These are phyloP conservation scores for Sebastes nivosus DNA, from an alignment of 2,797 vertebrate genomes.

Conservation along the genomic window DNA sequence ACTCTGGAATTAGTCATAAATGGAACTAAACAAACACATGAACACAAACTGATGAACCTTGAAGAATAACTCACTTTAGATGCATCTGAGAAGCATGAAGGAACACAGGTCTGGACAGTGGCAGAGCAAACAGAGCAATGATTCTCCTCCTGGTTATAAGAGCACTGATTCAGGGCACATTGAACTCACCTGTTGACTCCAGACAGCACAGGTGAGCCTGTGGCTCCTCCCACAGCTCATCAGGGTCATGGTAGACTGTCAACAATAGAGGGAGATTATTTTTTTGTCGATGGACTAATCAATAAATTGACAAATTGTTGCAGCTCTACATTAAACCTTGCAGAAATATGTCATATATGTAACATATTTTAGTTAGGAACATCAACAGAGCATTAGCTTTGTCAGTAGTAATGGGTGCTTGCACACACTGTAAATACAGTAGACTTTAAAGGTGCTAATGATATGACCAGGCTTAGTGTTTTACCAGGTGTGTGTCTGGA, in stretches of 20 bases:
- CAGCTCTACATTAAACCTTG: not conserved
- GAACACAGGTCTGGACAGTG: not conserved
- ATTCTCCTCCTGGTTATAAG: not conserved
- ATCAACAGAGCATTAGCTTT: not conserved
- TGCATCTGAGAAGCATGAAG: not conserved
- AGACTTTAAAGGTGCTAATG: conserved; percentile 17
- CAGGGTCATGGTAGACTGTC: not conserved
- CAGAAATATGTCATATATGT: not conserved
- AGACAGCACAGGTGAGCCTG: not conserved
- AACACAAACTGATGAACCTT: not conserved
- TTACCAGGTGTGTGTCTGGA: conserved; percentile 38
- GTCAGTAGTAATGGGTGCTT: not conserved
- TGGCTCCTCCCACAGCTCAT: not conserved
- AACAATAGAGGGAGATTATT: not conserved
- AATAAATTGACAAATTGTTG: not conserved
- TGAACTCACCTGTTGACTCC: not conserved
- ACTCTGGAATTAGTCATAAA: not conserved
- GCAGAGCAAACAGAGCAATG: not conserved
- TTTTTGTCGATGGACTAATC: not conserved
- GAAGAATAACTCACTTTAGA: not conserved
- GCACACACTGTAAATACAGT: not conserved
- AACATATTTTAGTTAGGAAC: not conserved
- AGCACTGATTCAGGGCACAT: not conserved
- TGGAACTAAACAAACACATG: not conserved
- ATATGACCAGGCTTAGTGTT: conserved; percentile 17